A percentile compares a stretch with the other conserved stretches of the same genome.
phyloP scores from a whole-genome alignment of 2,888 invertebrate genomes.

The Erpobdella octoculata region DNA sequence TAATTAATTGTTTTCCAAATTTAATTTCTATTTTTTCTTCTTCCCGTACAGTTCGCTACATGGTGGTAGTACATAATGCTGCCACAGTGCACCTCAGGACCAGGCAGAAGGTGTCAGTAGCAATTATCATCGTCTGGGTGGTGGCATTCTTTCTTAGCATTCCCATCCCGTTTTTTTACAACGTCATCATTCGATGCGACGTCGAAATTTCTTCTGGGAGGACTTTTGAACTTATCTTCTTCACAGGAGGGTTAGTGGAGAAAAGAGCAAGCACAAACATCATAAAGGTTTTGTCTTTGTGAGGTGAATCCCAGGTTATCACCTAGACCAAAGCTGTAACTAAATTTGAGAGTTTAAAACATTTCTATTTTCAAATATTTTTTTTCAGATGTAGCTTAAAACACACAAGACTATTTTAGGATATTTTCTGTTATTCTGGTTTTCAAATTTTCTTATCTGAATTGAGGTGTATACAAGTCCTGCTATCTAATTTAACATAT shows the following conservation, averaged over 20 bases:
- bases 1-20: not conserved
- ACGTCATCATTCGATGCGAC: slow-evolving; percentile 32
- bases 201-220: slow-evolving; percentile 14
- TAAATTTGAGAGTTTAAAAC: no score
- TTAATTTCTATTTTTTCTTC: not conserved
- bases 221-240: slow-evolving; percentile 32
- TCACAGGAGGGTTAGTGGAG: slow-evolving; percentile 33
- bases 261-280: no score
- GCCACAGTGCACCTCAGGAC: slow-evolving; percentile 66
- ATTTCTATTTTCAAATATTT: no score
- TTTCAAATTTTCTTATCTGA: no score
- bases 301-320: no score
- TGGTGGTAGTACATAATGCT: slow-evolving; percentile 19
- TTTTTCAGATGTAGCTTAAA: no score
- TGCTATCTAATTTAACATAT: no score
- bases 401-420: no score
- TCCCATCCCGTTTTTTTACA: slow-evolving; percentile 23
- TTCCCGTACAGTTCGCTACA: slow-evolving; percentile 10
- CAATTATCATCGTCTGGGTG: slow-evolving; percentile 28
- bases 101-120: slow-evolving; percentile 64
- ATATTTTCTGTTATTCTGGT: no score
- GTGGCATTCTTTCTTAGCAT: slow-evolving; percentile 23
- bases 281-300: no score
- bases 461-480: no score
- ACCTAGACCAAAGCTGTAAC: no score